Evolutionary conservation across 1,140 invertebrate species (phyloP), one percentile per base, ranked within the genome.

Genomic region (Drosophila ohnishii): DNA sequence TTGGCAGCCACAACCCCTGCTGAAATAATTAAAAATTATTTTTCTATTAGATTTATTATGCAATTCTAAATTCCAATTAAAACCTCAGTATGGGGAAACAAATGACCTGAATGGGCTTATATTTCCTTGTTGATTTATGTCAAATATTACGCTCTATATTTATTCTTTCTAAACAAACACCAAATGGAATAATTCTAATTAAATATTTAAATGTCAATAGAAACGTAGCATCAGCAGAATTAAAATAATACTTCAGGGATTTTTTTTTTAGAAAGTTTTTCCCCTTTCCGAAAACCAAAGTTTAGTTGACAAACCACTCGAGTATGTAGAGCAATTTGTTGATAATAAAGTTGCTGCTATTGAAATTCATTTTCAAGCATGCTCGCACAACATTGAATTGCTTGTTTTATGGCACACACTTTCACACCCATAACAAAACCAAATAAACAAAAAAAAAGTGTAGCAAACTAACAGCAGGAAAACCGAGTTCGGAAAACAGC

Each of bases 291-390:
- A 35, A 65, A 16, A n/a, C 34, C 32, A 55, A 66, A 66, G 37
- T 53, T 66, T 45, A 51, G 65, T 67, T 69, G 62, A 69, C 65
- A 69, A 66, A 37, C 62, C 65, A 67, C 64, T 67, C 45, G 32
- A 69, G 32, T 66, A 66, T 69, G 65, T 45, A 66, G 62, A 66
- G 44, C 65, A 71, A 71, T 71, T 71, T 71, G 67, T 71, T 71
- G 51, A 59, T 71, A 70, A 71, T 71, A 48, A 64, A 75, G 42
- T 66, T 66, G 34, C 34, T 47, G 51, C 51, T 58, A 51, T 60
- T 78, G 62, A 65, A 44, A 40, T 60, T 57, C 55, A 71, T 73
- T 78, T 65, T 65, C 66, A 65, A 72, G 61, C 34, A 47, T 69
- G 37, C 32, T 44, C 50, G 37, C 32, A 53, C 66, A 78, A 70